Base-by-base conservation (phyloP, 2,888 invertebrate species). In the Caenorhabditis doughertyi region DNA sequence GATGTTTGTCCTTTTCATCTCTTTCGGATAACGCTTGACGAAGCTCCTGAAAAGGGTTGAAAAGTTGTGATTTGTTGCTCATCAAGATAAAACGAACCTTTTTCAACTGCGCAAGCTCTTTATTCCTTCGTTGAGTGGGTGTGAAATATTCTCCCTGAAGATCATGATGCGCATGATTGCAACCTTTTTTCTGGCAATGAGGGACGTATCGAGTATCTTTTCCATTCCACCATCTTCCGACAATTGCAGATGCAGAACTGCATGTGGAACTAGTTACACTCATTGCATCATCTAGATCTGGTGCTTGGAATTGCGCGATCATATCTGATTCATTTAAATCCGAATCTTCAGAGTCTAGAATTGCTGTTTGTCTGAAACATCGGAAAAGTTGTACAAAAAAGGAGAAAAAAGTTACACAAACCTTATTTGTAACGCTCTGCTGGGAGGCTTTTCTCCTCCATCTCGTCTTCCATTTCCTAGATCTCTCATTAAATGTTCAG, bases 171-270 rank as follows among this genome's bases (percentile, higher is more conserved):
- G 85, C 83, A 74, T 90, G 90, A 76, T 88, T 87, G 71, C 89
- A 89, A 2, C 90, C 90, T 13, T 87, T 84, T 58, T 88, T 89
- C 67, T 88, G 87, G 58, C 91, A 91, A 74, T 91, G 91, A 7
- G 90, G 87, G 13, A 90, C 88, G 79, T 86, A 90, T 73, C 89
- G 87, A 47, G 89, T 90, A 56, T 89, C 89, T 76, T 90, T 90
- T 5, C 90, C 91, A 58, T 87, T 88, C 91, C 91, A 91, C 91
- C 91, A 91, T 32, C 89, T 77, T n/a, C 90, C 90, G 27, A 89
- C 89, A 21, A 91, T 87, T 27, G 84, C 85, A 3, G 90, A 89
- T 21, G 84, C 70, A 3, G 86, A 79, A 74, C 89, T 89, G 25
- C 88, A 86, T 27, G 84, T 87, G 3, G 91, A 90, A 35, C 86